Base-by-base conservation (phyloP, 2,888 invertebrate genomes). In the Meiosimyza decipiens region DNA sequence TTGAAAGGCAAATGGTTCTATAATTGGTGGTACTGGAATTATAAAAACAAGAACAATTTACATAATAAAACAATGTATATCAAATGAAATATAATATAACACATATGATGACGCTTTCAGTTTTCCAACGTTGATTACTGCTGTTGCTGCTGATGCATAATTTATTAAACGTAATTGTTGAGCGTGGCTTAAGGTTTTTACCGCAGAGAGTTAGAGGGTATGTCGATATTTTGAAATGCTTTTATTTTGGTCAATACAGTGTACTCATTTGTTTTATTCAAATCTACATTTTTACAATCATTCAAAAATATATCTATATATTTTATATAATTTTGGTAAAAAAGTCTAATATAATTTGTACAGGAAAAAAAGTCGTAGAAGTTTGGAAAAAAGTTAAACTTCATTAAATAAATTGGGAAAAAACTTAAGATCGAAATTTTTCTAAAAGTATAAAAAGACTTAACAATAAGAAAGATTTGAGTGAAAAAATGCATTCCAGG, bases 1-100 rank as follows among this genome's bases (percentile, higher is more conserved):
- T 91, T 93, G 92, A 90, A 93, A 93, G 89, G 90, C 91, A 91
- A 94, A 93, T 89, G 93, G 92, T 90, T 93, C 93, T 91, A 94
- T 93, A 90, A 92, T 92, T 89, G 93, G 93, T 89, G 93, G 93
- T 90, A 93, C 93, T 93, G 92, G 87, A 89, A 89, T 80, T 75
- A 79, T 62, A 80, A 75, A 79, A 76, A 40, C 1, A 9, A 40
- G 40, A 40, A 40, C 9, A 40, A 71, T 40, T 22, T 33, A 64
- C 15, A 60, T 9, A 69, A 51, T 28, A 47, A 33, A 47, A 15
- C 1, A 54, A 69, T 11, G 28, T 12, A 47, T 47, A 64, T 28
- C 12, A 16, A 64, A 40, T 15, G 15, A 60, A 22, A 60, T 60
- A 60, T 60, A 28, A 54, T 16, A 54, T 5, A 6, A 18, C 55